Evolutionary conservation across 2,113 vertebrate genomes (phyloP), one percentile per base, ranked within the genome.

Genomic region (Coptodon rendalli): DNA sequence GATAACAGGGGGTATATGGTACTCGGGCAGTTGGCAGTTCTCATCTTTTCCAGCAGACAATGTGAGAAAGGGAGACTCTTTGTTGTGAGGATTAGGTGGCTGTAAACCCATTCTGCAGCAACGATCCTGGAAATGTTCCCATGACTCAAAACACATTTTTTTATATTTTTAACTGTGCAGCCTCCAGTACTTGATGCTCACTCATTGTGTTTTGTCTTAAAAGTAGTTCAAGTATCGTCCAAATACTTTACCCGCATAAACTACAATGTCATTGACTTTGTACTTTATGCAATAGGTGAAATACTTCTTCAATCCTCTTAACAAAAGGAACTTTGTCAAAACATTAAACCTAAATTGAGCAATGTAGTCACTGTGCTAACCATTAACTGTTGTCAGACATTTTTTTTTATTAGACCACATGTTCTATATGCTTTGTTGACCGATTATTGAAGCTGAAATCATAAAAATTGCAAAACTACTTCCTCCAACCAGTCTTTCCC

Each of bases 11-110:
- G 93, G 87, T 89, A 91, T 84, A 90, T 87, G 38, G 68, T 86
- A 78, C 85, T 86, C 53, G 45, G 87, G 87, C 90, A 81, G 87
- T 90, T 93, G 91, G 89, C 89, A 85, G 82, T 87, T 87, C 89
- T 81, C 80, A 82, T 86, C 86, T 92, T 88, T 91, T 90, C 89
- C 91, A 87, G 81, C 82, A 68, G 83, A 92, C 93, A 90, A 89
- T 83, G 91, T 86, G 85, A 82, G 80, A 83, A 87, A 86, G 82
- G 83, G 86, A 87, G 86, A 81, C 81, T 88, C 83, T 93, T 94
- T 95, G 94, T 94, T 90, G 80, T 31, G 43, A 24, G 76, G 81
- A 89, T 94, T 91, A 93, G 92, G 90, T 90, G 87, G 85, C 82
- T 92, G 89, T 83, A 90, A 91, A 89, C 80, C 81, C 38, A 87